Evolutionary conservation across 2,113 vertebrate genomes (phyloP).

Genomic region (Pantherophis guttatus): DNA sequence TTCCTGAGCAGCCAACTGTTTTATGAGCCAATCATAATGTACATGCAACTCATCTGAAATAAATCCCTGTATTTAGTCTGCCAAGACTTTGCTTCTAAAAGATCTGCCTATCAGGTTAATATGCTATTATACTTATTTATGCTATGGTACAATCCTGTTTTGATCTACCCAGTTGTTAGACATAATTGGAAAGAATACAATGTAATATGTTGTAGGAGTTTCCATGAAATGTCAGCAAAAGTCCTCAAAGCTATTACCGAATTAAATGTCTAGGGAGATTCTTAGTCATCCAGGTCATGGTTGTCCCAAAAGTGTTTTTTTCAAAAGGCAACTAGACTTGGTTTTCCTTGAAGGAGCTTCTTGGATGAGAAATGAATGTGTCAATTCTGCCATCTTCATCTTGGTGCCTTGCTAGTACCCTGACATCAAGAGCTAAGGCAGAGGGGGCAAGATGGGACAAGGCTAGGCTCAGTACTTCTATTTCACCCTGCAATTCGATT

Average conservation of each 20-base stretch:
- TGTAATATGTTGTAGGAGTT: neutral
- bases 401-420: too few species aligned
- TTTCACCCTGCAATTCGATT: too few species aligned
- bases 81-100: neutral
- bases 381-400: too few species aligned
- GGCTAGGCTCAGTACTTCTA: too few species aligned
- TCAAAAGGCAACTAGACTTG: neutral
- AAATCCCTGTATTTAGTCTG: neutral
- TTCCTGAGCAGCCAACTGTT: neutral
- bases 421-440: too few species aligned
- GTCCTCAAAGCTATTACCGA: neutral
- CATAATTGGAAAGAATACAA: neutral
- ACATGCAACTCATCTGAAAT: neutral
- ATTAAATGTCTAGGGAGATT: neutral
- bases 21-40: neutral
- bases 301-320: too few species aligned
- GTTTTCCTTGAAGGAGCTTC: too few species aligned
- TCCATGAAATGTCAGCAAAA: neutral
- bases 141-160: neutral
- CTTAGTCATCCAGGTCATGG: too few species aligned
- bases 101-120: neutral
- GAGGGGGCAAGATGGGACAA: too few species aligned
- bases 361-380: too few species aligned
- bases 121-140: too few species aligned
- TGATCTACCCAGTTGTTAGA: neutral